Evolutionary conservation across 2,888 invertebrate genomes (phyloP), one percentile per base, ranked within the genome.

Genomic region (Clostera curtula): DNA sequence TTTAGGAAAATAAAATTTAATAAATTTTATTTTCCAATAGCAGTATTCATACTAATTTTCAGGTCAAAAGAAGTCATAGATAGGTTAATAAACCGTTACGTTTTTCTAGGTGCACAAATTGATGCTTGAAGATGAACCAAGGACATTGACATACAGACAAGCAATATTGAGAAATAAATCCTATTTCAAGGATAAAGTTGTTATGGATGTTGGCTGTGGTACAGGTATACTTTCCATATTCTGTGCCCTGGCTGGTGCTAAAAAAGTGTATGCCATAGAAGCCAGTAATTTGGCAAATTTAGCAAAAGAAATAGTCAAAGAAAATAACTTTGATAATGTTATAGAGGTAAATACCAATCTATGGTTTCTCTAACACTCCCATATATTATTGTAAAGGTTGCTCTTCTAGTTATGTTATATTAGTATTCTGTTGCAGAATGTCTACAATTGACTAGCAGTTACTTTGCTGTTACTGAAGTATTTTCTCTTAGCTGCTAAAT

Each of bases 221-320:
- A 93, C 93, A 9, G 94, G 97, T 12, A 93, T 98, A 46, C 74
- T 98, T 12, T 95, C 96, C 1, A 80, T 96, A 54, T 95, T 96
- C 70, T 95, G 94, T 67, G 96, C 94, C 18, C 74, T 90, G 71
- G 96, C 94, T 14, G 97, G 97, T n/a, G 97, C 97, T 3, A 88
- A 87, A 31, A 90, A 90, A 66, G 96, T 96, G 0, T 94, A 90
- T 65, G 93, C 95, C 5, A 88, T 95, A 1, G 95, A 95, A 86
- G 94, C 93, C 2, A 93, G 92, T 51, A 85, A 88, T 39, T 68
- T 92, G 17, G 90, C 90, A 3, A 71, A 80, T 49, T 63, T 92
- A 25, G 88, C 92, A 1, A 72, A 86, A 36, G 85, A 90, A 58
- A 80, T 93, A 10, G 86, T 90, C 0, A 85, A 86, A 40, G 92